Percentiles rank a stretch among this genome's conserved stretches.
phyloP scores from a whole-genome alignment of 2,113 vertebrate species.

The Plecturocebus donacophilus region DNA sequence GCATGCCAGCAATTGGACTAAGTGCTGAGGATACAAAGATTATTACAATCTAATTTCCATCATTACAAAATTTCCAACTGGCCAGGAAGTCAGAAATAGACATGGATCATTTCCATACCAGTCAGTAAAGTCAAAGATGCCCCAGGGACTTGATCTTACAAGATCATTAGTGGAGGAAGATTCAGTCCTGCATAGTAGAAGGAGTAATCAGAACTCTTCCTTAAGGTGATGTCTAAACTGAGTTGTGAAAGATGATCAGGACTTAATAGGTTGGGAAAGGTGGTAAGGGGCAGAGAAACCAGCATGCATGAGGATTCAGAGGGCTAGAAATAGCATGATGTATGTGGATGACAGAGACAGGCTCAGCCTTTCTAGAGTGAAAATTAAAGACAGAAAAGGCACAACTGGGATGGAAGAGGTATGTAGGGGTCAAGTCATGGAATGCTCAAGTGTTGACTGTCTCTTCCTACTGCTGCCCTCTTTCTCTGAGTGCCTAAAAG shows the following conservation, averaged over 20 bases:
- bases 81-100: not conserved
- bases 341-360: not conserved
- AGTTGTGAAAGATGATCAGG: not conserved
- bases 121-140: not conserved
- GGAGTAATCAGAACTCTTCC: not conserved
- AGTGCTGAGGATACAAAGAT: not conserved
- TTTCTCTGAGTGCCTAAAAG: not conserved
- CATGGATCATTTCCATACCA: not conserved
- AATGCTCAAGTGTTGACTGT: not conserved
- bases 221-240: not conserved
- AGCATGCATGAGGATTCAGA: not conserved
- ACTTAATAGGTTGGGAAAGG: not conserved
- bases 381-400: not conserved
- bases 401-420: not conserved
- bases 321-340: not conserved
- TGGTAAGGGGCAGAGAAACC: not conserved
- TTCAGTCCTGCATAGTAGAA: not conserved
- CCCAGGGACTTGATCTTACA: not conserved
- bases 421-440: too few relatives aligned
- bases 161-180: not conserved
- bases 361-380: not conserved
- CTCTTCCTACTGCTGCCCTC: not conserved
- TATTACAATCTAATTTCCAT: not conserved
- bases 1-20: not conserved
- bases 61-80: not conserved